These are phyloP conservation scores for Barypeithes pellucidus DNA, from an alignment of 2,888 invertebrate genomes.

Conservation along the genomic window DNA sequence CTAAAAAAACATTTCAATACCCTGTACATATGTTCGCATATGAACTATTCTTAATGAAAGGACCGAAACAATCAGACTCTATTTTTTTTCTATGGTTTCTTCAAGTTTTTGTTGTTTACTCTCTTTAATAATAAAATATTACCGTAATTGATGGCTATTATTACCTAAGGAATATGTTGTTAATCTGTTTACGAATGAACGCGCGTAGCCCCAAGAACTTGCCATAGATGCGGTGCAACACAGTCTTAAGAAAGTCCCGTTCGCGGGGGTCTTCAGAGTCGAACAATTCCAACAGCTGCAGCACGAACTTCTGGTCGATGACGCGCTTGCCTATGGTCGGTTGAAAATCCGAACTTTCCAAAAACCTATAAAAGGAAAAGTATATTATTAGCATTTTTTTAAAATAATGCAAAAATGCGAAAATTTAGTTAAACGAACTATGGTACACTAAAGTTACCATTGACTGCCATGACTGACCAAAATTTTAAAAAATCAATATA, in stretches of 20 bases:
- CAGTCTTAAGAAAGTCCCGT: conserved; percentile 97
- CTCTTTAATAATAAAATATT: too few relatives aligned
- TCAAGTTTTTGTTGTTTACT: neutral
- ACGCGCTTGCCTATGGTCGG: conserved; percentile 84
- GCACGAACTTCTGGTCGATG: conserved; percentile 99
- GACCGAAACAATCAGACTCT: too few relatives aligned
- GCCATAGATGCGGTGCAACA: conserved; percentile 97
- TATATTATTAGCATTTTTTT: too few relatives aligned
- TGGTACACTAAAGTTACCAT: too few relatives aligned
- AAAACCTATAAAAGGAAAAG: conserved; percentile 73
- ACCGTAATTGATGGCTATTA: conserved; percentile 3
- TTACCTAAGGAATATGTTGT: conserved; percentile 94
- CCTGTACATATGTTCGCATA: too few relatives aligned
- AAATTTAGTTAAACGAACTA: too few relatives aligned
- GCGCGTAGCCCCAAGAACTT: conserved; percentile 97
- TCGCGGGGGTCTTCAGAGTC: conserved; percentile 98
- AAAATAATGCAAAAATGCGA: too few relatives aligned
- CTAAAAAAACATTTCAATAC: too few relatives aligned
- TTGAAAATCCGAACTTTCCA: conserved; percentile 99
- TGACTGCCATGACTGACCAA: too few relatives aligned
- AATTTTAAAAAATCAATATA: too few relatives aligned
- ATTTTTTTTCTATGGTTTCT: too few relatives aligned
- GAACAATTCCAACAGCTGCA: conserved; percentile 94
- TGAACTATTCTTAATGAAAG: too few relatives aligned
- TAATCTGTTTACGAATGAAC: conserved; percentile 98